These are phyloP conservation scores for Felis chaus DNA, from an alignment of 2,113 vertebrate genomes.

Conservation along the genomic window DNA sequence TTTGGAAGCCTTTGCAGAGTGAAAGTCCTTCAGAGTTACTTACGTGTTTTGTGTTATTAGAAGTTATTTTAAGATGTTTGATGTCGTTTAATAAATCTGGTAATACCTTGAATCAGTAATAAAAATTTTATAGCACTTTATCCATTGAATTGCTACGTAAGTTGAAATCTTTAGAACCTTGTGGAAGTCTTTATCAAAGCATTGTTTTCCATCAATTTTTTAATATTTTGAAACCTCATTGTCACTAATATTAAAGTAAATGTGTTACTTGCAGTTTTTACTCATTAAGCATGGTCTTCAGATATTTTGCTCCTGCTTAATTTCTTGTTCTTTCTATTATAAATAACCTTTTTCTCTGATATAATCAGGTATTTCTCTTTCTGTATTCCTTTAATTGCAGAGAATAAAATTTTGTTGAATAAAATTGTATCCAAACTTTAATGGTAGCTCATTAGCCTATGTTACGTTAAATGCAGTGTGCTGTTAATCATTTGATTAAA, in stretches of 20 bases:
- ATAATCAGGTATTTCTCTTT: not conserved
- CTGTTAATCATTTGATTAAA: not conserved
- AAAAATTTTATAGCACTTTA: not conserved
- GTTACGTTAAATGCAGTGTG: not conserved
- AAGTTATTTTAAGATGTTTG: constrained; percentile 38
- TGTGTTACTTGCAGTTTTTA: constrained; percentile 4
- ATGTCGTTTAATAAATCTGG: not conserved
- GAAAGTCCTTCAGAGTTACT: not conserved
- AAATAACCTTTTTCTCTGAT: not conserved
- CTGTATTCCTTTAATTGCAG: constrained; percentile 44
- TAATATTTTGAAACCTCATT: not conserved
- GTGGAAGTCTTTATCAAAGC: not conserved
- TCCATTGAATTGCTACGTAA: constrained; percentile 22
- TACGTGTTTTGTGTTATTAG: not conserved
- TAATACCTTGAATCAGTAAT: not conserved
- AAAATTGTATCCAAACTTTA: constrained; percentile 15
- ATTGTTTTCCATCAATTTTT: not conserved
- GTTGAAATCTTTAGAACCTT: constrained; percentile 31
- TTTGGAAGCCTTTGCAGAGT: constrained; percentile 6
- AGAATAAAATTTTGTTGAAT: constrained; percentile 35
- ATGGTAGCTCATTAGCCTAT: not conserved
- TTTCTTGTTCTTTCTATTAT: not conserved
- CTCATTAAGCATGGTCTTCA: not conserved
- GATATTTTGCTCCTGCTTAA: not conserved
- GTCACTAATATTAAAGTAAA: not conserved